Evolutionary conservation across 2,113 vertebrate species (phyloP), one percentile per base, ranked within the genome.

Genomic region (Psammodynastes pulverulentus): DNA sequence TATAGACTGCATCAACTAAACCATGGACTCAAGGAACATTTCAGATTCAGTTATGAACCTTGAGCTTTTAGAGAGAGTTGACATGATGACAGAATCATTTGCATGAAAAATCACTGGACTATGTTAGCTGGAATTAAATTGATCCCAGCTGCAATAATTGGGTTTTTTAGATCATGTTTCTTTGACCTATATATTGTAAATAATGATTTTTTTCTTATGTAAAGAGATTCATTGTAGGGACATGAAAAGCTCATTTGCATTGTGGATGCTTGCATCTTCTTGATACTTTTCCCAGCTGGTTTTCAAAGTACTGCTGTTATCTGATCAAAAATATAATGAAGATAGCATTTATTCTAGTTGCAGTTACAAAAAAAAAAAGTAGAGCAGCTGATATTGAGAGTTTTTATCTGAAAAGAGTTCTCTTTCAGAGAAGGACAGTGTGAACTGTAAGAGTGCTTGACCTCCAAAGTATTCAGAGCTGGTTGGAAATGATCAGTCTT

Each of bases 161-260:
- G 34, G 1, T 79, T 79, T 79, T 43, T 43, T 21, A 43, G 72
- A 79, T 79, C 34, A 43, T 21, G 34, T 79, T 79, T 79, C 92
- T 96, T 92, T 97, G 96, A 96, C 95, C 96, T 91, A 96, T 93
- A 96, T 96, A 95, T 93, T 95, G 93, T 88, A 94, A 93, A 95
- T 95, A 95, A 96, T 96, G 94, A 94, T 95, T 94, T 95, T 96
- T 88, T 53, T 39, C 95, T 39, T 94, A 89, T 94, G 62, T 49
- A 1, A 92, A 94, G 95, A 91, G 90, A 94, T 93, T 93, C 0
- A 0, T n/a, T 90, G 94, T 87, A 95, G 93, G 94, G 94, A 93
- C 92, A 95, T 95, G 93, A 96, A 97, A 96, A 93, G 45, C 0
- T 72, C 86, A 95, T 96, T 97, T 95, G 94, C 96, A 96, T 97